phyloP scores from a whole-genome alignment of 1,140 invertebrate genomes.

The Popillia japonica region DNA sequence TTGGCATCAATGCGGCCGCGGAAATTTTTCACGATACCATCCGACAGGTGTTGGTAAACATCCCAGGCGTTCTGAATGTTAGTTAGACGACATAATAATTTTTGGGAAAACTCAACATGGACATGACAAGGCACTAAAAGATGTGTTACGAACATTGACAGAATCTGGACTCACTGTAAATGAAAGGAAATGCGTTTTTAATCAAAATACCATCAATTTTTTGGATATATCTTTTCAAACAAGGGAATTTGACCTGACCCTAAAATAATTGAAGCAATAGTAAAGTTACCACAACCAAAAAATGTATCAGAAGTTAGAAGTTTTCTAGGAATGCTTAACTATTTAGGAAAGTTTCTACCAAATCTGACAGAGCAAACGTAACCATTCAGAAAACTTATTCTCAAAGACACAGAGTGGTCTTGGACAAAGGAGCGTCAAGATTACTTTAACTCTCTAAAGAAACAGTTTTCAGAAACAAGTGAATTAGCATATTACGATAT shows the following conservation, averaged over 20 bases:
- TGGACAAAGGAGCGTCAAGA: not conserved
- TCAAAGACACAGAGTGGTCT: not conserved
- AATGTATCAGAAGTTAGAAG: slow-evolving; percentile 6
- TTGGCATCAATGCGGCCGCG: no score
- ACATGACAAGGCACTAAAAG: no score
- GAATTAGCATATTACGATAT: not conserved
- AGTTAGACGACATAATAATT: no score
- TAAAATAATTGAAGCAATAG: not conserved
- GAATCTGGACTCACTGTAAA: no score
- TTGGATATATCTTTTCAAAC: no score
- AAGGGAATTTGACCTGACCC: not conserved
- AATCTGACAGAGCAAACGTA: not conserved
- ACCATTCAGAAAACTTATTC: not conserved
- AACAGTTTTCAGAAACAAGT: not conserved
- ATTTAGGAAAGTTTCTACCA: not conserved
- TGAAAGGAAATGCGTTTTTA: no score
- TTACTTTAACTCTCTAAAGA: not conserved
- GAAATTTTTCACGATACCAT: no score
- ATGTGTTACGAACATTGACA: no score
- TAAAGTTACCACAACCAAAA: not conserved
- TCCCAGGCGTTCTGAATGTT: no score
- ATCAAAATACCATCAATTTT: no score
- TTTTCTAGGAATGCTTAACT: slow-evolving; percentile 11
- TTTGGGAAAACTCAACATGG: no score
- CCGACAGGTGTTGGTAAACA: no score